These are phyloP conservation scores for Cataglyphis hispanica DNA, from an alignment of 1,140 invertebrate genomes.

Conservation along the genomic window DNA sequence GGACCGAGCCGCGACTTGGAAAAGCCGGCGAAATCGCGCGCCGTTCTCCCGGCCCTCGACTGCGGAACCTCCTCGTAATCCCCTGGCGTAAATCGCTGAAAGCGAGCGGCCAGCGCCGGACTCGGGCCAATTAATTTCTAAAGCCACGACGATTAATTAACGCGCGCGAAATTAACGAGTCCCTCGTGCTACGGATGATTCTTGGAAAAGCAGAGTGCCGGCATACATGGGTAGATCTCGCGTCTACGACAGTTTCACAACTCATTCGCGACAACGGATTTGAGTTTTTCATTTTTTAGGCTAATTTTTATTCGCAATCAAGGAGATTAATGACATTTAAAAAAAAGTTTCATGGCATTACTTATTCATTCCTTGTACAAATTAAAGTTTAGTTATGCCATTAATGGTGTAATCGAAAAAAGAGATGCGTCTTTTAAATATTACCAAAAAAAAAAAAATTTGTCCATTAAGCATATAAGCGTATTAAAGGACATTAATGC, in stretches of 20 bases:
- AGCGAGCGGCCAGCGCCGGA: conserved; percentile 24
- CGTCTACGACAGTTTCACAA: background rate
- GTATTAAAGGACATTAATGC: no score
- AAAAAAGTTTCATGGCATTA: no score
- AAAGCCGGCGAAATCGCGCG: conserved; percentile 28
- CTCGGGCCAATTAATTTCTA: conserved; percentile 51
- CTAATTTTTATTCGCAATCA: background rate
- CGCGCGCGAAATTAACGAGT: conserved; percentile 49
- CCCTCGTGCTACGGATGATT: conserved; percentile 14
- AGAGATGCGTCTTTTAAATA: background rate
- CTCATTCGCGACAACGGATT: background rate
- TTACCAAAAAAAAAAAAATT: no score
- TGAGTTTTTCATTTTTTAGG: background rate
- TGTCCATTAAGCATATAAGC: no score
- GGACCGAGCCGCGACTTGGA: conserved; percentile 30
- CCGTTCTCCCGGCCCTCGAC: background rate
- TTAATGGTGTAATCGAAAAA: no score
- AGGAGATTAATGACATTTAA: background rate
- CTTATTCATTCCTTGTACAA: no score
- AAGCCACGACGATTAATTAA: conserved; percentile 46
- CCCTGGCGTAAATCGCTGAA: conserved; percentile 37
- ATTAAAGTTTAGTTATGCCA: no score
- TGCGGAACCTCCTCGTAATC: conserved; percentile 17
- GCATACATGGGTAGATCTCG: background rate
- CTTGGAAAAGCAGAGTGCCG: conserved; percentile 12